These are phyloP conservation scores for Petrolisthes manimaculis DNA, from an alignment of 2,888 invertebrate genomes.

Conservation along the genomic window DNA sequence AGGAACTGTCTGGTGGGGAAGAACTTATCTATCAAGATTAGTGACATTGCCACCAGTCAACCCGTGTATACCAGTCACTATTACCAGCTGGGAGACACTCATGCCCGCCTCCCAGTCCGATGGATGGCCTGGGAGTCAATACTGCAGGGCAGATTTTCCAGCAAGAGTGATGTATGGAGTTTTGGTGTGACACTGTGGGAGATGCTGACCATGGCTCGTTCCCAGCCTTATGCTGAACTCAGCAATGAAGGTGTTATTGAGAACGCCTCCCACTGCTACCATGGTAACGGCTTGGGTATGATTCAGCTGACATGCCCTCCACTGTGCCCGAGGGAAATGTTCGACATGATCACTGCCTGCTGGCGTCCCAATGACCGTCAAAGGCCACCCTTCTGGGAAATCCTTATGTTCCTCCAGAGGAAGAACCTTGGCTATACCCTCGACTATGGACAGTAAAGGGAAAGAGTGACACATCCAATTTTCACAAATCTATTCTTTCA, in stretches of 20 bases:
- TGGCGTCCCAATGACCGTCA: constrained; percentile 86
- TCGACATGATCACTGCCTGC: constrained; percentile 91
- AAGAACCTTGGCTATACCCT: constrained; percentile 74
- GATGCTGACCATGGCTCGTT: constrained; percentile 84
- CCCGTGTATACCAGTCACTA: constrained; percentile 82
- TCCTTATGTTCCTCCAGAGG: constrained; percentile 86
- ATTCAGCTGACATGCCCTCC: constrained; percentile 78
- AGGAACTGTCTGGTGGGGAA: constrained; percentile 87
- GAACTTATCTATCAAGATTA: constrained; percentile 80
- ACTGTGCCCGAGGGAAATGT: constrained; percentile 87
- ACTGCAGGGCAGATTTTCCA: constrained; percentile 86
- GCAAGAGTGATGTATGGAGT: constrained; percentile 89
- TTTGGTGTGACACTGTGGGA: constrained; percentile 91
- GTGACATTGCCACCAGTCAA: constrained; percentile 81
- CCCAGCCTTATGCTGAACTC: constrained; percentile 84
- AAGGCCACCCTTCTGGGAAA: constrained; percentile 87
- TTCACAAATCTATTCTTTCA: too few species aligned
- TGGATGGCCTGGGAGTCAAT: constrained; percentile 94
- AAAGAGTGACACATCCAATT: not conserved
- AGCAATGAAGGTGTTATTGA: constrained; percentile 86
- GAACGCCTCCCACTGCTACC: constrained; percentile 84
- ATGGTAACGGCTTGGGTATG: constrained; percentile 78
- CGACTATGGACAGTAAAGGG: constrained; percentile 41
- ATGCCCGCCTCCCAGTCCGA: constrained; percentile 81
- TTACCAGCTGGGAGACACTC: constrained; percentile 78